These are phyloP conservation scores for Porites lobata DNA, from an alignment of 92 coral and sea anemone genomes.

Conservation along the genomic window DNA sequence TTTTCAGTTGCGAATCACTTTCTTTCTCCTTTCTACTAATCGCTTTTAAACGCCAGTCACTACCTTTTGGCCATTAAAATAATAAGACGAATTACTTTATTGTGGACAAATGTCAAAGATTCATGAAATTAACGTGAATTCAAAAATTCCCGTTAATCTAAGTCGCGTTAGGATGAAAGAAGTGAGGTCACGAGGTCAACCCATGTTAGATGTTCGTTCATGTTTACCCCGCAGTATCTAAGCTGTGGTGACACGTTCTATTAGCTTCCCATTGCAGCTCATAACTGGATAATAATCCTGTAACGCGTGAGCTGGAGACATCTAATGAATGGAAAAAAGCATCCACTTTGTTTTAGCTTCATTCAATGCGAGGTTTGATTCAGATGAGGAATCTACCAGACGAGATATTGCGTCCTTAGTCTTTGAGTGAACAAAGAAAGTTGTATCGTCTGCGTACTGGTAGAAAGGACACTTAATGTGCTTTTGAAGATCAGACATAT, in stretches of 20 bases:
- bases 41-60: no score
- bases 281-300: neutral
- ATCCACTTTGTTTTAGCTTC: no score
- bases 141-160: no score
- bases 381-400: no score
- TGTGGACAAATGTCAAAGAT: no score
- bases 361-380: no score
- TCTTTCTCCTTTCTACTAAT: no score
- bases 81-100: no score
- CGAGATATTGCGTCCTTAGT: neutral
- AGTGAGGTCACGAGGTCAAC: neutral
- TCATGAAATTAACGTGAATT: no score
- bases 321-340: no score
- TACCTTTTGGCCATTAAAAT: no score
- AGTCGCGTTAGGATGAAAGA: neutral
- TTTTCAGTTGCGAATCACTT: no score
- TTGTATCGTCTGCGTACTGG: neutral
- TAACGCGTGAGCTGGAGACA: neutral
- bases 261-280: slow-evolving; percentile 2
- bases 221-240: neutral
- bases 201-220: neutral
- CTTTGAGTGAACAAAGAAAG: neutral
- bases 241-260: neutral
- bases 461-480: neutral
- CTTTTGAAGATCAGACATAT: neutral